A percentile compares a stretch with the other conserved stretches of the same genome.
phyloP scores from a whole-genome alignment of 2,888 invertebrate species.

The Nowickia ferox region DNA sequence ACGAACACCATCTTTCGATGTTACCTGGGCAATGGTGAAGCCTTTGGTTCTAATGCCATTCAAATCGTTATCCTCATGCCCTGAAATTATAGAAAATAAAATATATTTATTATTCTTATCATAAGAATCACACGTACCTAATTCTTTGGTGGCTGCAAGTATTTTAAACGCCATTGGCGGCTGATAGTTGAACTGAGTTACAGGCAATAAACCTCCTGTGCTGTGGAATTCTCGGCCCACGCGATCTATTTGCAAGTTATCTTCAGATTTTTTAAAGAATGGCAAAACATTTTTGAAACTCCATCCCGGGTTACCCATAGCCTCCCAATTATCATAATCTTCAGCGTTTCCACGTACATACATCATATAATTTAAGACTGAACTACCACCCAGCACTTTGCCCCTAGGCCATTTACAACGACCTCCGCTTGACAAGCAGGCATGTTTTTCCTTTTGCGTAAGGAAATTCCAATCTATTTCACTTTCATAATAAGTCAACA shows the following conservation, averaged over 20 bases:
- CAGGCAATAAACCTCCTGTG: slow-evolving; percentile 90
- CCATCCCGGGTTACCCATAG: slow-evolving; percentile 94
- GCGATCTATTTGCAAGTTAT: slow-evolving; percentile 87
- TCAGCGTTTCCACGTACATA: slow-evolving; percentile 94
- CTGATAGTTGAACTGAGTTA: slow-evolving; percentile 92
- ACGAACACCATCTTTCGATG: slow-evolving; percentile 92
- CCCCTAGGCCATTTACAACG: slow-evolving; percentile 93
- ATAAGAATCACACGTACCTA: slow-evolving; percentile 84
- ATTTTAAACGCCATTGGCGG: slow-evolving; percentile 91
- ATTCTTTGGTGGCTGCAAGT: slow-evolving; percentile 90
- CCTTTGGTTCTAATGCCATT: slow-evolving; percentile 92
- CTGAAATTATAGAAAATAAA: slow-evolving; percentile 80
- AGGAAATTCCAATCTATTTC: slow-evolving; percentile 94
- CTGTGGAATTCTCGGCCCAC: slow-evolving; percentile 86
- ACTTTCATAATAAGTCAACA: slow-evolving; percentile 93
- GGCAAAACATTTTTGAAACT: slow-evolving; percentile 94
- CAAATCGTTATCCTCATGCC: slow-evolving; percentile 87
- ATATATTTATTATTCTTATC: neutral
- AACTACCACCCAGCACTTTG: slow-evolving; percentile 95
- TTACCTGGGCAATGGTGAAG: slow-evolving; percentile 94
- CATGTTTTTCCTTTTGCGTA: slow-evolving; percentile 92
- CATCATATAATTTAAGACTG: slow-evolving; percentile 98
- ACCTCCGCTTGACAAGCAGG: slow-evolving; percentile 88
- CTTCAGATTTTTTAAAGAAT: slow-evolving; percentile 93
- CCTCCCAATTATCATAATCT: slow-evolving; percentile 95